phyloP scores from a whole-genome alignment of 2,888 invertebrate genomes.

The Biston stratarius region DNA sequence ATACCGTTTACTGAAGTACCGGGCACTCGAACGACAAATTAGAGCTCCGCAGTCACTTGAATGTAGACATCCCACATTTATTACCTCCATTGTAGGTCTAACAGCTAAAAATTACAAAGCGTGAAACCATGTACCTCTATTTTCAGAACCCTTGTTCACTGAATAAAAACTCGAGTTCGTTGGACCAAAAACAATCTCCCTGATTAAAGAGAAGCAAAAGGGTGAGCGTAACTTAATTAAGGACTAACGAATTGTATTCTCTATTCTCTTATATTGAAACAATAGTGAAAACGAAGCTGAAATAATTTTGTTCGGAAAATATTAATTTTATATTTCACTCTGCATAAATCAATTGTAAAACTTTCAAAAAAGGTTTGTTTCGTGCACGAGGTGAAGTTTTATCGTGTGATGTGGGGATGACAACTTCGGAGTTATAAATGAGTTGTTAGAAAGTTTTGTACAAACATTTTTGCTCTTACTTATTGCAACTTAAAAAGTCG shows the following conservation, averaged over 20 bases:
- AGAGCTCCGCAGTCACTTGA: conserved; percentile 11
- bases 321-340: conserved; percentile 20
- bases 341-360: conserved; percentile 6
- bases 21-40: conserved; percentile 15
- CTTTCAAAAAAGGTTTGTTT: conserved; percentile 13
- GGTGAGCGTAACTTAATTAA: conserved; percentile 37
- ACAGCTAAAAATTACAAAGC: conserved; percentile 32
- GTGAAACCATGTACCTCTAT: conserved; percentile 20
- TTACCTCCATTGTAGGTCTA: conserved; percentile 22
- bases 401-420: conserved; percentile 12
- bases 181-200: conserved; percentile 38
- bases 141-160: conserved; percentile 24
- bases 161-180: conserved; percentile 31
- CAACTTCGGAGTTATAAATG: conserved; percentile 19
- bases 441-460: conserved; percentile 20
- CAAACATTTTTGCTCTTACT: conserved; percentile 7
- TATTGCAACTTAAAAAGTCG: conserved; percentile 22
- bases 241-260: conserved; percentile 34
- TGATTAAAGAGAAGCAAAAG: conserved; percentile 39
- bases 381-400: conserved; percentile 13
- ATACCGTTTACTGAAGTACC: conserved; percentile 5
- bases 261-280: conserved; percentile 34
- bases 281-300: conserved; percentile 34
- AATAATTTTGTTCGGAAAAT: conserved; percentile 24
- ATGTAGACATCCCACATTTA: conserved; percentile 23